Conservation (phyloP, 2,113 vertebrate genomes). For the Amia ocellicauda region DNA sequence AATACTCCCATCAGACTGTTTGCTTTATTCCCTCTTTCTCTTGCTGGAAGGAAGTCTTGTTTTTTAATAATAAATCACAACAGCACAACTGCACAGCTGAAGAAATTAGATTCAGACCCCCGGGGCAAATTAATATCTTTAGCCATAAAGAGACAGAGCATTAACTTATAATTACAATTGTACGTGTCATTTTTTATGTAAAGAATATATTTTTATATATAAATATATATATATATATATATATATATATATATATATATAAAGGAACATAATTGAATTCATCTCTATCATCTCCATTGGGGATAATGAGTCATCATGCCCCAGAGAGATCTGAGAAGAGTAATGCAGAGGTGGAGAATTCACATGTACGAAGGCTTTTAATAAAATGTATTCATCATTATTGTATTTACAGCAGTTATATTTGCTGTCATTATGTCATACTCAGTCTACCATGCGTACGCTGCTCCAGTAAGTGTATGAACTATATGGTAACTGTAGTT, state of each 20-base stretch:
- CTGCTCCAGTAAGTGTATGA: no score
- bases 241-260: no score
- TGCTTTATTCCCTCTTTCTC: background rate
- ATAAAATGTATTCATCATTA: conserved; percentile 19
- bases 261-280: conserved; percentile 9
- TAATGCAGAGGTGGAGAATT: conserved; percentile 17
- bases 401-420: conserved; percentile 24
- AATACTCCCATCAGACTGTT: conserved; percentile 5
- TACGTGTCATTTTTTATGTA: conserved; percentile 22
- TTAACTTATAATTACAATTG: conserved; percentile 19
- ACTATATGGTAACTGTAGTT: no score
- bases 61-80: conserved; percentile 36
- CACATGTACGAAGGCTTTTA: conserved; percentile 19
- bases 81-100: conserved; percentile 11
- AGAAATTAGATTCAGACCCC: background rate
- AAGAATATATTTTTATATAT: conserved; percentile 9
- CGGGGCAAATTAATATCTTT: conserved; percentile 17
- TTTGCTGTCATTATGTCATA: conserved; percentile 17
- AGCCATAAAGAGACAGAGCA: conserved; percentile 25
- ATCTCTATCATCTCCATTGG: background rate
- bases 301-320: conserved; percentile 6
- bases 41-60: conserved; percentile 19
- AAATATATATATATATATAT: no score
- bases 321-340: conserved; percentile 6
- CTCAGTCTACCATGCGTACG: no score